Base-by-base conservation (phyloP, 2,113 vertebrate genomes). In the Antidorcas marsupialis region DNA sequence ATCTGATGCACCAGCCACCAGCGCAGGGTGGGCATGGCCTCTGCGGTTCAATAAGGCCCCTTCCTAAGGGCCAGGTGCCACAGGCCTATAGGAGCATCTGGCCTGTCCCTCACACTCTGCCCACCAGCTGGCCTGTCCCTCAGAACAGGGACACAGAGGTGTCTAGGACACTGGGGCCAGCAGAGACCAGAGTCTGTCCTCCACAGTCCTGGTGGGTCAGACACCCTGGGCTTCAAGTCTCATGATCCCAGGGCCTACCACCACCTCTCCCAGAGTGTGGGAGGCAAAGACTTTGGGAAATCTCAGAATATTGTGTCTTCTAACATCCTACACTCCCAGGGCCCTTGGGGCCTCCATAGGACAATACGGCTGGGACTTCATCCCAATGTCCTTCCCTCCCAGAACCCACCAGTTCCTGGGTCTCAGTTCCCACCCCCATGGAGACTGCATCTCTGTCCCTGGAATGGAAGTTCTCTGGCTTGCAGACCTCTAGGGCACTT, bases 1-100 rank as follows among this genome's bases (percentile, higher is more conserved):
- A 27, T 3, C 71, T 10, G 36, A 5, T 4, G 55, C 50, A 3
- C 74, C 52, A 27, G 52, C 27, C 3, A 0, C 50, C 27, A 3
- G 43, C 4, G 3, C 5, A 1, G 27, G 12, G 11, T 2, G 59
- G 59, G 43, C 2, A 25, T 23, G 27, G 47, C 36, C 86, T 55
- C 76, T 45, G 28, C 7, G 27, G 10, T 17, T 27, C 28, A 2
- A 0, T 4, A 10, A 50, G 45, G 16, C 13, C 25, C 11, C 27
- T 43, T 10, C 30, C 45, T 33, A 15, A 43, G 74, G 13, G 9
- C 17, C 36, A 6, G 16, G 27, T 4, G n/a, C 28, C 47, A 39
- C 11, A 30, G 39, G 17, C 59, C 27, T 28, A 23, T 0, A 33
- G 43, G 3, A 15, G 28, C 64, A 2, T 15, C 88, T 36, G 14